A percentile compares a stretch with the other conserved stretches of the same genome.
phyloP scores from a whole-genome alignment of 2,797 vertebrate genomes.

The Pelochelys cantorii region DNA sequence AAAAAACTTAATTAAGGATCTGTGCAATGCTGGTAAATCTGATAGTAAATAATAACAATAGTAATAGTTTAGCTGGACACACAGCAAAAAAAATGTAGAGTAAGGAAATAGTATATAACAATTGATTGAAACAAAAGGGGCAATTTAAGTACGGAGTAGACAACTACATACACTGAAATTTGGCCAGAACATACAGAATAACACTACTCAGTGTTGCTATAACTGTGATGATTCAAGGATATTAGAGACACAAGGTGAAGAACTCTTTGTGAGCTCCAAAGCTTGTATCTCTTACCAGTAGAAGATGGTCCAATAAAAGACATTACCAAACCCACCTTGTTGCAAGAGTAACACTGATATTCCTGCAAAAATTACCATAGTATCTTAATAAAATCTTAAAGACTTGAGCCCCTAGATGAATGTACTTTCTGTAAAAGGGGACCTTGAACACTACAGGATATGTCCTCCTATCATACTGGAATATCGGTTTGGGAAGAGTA shows the following conservation, averaged over 20 bases:
- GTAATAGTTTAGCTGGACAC: background rate
- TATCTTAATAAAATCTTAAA: background rate
- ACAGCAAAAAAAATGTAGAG: background rate
- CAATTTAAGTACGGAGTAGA: background rate
- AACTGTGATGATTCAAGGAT: no score
- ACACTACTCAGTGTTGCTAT: no score
- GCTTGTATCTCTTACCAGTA: no score
- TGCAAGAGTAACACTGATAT: background rate
- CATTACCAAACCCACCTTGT: no score
- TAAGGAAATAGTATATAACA: background rate
- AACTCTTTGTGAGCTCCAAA: no score
- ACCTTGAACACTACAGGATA: background rate
- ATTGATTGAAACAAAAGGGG: background rate
- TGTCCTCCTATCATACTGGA: background rate
- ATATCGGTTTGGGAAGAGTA: background rate
- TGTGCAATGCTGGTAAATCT: no score
- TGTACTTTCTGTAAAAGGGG: background rate
- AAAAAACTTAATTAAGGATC: no score
- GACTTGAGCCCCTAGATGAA: no score
- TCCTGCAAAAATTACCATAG: background rate
- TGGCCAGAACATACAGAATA: no score
- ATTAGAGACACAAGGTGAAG: no score
- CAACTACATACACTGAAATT: accelerated
- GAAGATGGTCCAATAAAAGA: no score
- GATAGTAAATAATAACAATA: background rate